Evolutionary conservation across 2,888 invertebrate species (phyloP).

Genomic region (Caenorhabditis panamensis): DNA sequence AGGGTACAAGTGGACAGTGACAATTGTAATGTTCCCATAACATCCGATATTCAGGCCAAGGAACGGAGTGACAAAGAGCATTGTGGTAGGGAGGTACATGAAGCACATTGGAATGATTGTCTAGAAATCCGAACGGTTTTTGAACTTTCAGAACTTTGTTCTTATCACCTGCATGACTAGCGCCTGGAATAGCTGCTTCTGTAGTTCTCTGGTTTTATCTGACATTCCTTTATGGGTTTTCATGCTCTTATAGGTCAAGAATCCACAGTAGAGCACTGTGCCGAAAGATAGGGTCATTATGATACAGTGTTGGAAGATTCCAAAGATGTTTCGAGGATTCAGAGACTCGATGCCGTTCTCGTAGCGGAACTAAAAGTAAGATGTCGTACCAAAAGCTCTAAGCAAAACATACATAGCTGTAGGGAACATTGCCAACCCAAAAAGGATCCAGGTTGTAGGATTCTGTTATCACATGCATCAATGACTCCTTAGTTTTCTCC

Average conservation of each 20-base stretch:
- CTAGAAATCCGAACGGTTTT: constrained; percentile 19
- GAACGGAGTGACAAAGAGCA: constrained; percentile 55
- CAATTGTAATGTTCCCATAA: constrained; percentile 42
- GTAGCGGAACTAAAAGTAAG: constrained; percentile 18
- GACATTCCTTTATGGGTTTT: constrained; percentile 8
- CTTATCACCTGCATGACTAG: constrained; percentile 33
- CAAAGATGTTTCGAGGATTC: constrained; percentile 28
- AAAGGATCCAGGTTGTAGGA: constrained; percentile 35
- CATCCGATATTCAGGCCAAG: constrained; percentile 39
- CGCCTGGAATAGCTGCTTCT: constrained; percentile 39
- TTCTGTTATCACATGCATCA: constrained; percentile 28
- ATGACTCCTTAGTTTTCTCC: constrained; percentile 24
- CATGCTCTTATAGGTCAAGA: background rate
- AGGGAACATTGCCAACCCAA: constrained; percentile 38
- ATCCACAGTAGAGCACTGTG: constrained; percentile 28
- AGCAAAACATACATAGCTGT: constrained; percentile 28
- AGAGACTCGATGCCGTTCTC: constrained; percentile 23
- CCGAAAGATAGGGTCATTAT: constrained; percentile 31
- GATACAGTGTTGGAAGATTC: constrained; percentile 31
- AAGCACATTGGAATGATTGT: constrained; percentile 44
- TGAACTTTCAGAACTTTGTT: background rate
- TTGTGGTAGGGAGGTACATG: constrained; percentile 52
- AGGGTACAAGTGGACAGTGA: constrained; percentile 42
- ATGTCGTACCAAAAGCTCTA: background rate
- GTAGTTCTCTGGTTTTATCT: constrained; percentile 22